Evolutionary conservation across 2,888 invertebrate species (phyloP).

Genomic region (Norana najaformis): DNA sequence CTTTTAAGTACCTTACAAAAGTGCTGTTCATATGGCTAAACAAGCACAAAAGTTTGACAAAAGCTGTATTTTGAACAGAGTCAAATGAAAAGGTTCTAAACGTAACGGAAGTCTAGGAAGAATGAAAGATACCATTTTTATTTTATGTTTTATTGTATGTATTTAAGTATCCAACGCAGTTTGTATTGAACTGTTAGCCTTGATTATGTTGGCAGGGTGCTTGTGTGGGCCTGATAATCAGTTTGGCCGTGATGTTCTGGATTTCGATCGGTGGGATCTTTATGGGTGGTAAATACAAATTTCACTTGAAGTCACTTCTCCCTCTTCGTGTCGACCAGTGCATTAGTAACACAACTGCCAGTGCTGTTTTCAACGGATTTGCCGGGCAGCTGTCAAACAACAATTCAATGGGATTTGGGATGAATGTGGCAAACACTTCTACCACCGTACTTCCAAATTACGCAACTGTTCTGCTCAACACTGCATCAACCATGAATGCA

Average conservation of each 20-base stretch:
- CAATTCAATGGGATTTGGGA: background rate
- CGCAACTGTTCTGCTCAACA: background rate
- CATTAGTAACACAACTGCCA: background rate
- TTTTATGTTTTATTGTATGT: background rate
- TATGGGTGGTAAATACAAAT: constrained; percentile 28
- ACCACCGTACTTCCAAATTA: background rate
- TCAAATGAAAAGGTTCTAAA: background rate
- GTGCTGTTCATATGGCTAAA: background rate
- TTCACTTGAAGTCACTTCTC: constrained; percentile 21
- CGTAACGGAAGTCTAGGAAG: background rate
- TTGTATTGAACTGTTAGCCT: background rate
- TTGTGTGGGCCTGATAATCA: constrained; percentile 32
- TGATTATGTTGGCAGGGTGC: constrained; percentile 38
- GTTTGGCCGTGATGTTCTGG: constrained; percentile 36
- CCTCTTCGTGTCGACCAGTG: constrained; percentile 23
- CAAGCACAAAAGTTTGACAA: background rate
- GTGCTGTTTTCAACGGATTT: background rate
- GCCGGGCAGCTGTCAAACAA: background rate
- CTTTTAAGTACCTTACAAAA: background rate
- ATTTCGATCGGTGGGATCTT: constrained; percentile 36
- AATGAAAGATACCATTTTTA: background rate
- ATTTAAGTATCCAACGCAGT: background rate
- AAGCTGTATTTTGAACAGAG: background rate
- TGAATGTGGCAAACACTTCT: background rate
- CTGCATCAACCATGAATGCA: background rate